Conservation (phyloP, 2,797 vertebrate species). For the Danio kyathit region DNA sequence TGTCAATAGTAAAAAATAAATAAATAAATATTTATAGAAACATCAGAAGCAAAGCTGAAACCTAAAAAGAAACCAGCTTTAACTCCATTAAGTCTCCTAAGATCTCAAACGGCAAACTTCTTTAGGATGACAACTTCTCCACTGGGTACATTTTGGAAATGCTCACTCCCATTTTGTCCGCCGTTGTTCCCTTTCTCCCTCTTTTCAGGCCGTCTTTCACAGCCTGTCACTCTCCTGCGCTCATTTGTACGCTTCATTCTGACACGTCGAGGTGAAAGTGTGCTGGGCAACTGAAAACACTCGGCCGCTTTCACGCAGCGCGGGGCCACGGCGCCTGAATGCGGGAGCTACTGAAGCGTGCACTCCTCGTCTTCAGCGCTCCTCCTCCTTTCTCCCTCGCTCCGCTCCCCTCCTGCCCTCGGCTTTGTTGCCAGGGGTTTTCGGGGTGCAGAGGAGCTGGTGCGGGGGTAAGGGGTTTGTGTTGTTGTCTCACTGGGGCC, state of each 20-base stretch:
- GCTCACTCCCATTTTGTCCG: background rate
- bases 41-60: background rate
- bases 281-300: constrained; percentile 64
- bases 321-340: constrained; percentile 67
- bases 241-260: constrained; percentile 61
- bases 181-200: constrained; percentile 15
- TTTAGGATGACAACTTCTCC: background rate
- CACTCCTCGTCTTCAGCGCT: constrained; percentile 63
- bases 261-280: constrained; percentile 75
- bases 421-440: constrained; percentile 50
- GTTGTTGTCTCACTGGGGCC: constrained; percentile 56
- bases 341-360: constrained; percentile 74
- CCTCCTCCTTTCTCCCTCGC: constrained; percentile 39
- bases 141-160: background rate
- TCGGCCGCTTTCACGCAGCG: constrained; percentile 42
- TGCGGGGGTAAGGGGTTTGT: constrained; percentile 47
- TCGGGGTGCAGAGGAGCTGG: constrained; percentile 38
- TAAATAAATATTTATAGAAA: background rate
- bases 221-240: constrained; percentile 28
- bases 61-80: background rate
- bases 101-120: background rate
- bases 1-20: too few relatives aligned
- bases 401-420: constrained; percentile 41
- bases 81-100: background rate
- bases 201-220: constrained; percentile 17